A percentile compares a stretch with the other conserved stretches of the same genome.
Conservation (phyloP, 2,113 vertebrate genomes). For the Silurus asotus region DNA sequence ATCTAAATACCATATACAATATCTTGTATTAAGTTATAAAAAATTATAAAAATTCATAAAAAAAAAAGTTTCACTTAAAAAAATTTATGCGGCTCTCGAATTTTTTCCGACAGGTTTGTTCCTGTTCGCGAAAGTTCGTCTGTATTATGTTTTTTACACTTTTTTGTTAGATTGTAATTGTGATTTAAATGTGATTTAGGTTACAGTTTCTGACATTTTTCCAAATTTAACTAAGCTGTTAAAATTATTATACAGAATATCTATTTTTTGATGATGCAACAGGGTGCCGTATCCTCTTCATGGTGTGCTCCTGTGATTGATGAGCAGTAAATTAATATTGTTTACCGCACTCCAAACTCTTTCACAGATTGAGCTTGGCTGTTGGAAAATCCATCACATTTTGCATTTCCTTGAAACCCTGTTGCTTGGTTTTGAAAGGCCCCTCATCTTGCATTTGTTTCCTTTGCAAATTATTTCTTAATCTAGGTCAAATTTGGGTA, state of each 20-base stretch:
- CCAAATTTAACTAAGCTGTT: background rate
- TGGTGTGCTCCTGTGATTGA: background rate
- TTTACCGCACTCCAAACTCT: background rate
- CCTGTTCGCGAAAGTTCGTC: background rate
- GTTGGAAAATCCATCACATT: conserved; percentile 34
- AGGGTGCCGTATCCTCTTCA: background rate
- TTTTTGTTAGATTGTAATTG: background rate
- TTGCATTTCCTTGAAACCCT: conserved; percentile 8
- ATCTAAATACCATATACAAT: too few species aligned
- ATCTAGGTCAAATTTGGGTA: background rate
- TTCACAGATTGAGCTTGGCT: conserved; percentile 25
- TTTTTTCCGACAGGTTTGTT: too few species aligned
- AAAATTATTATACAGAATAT: background rate
- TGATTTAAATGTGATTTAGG: background rate
- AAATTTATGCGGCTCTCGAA: too few species aligned
- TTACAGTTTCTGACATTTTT: background rate
- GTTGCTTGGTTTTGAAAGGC: background rate
- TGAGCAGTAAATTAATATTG: conserved; percentile 31
- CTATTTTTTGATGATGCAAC: background rate
- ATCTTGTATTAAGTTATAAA: too few species aligned
- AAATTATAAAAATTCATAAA: too few species aligned
- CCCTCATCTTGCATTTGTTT: background rate
- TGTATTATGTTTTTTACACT: background rate
- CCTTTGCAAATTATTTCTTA: background rate
- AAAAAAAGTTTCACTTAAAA: too few species aligned